Evolutionary conservation across 2,888 invertebrate genomes (phyloP).

Genomic region (Dichetophora obliterata): DNA sequence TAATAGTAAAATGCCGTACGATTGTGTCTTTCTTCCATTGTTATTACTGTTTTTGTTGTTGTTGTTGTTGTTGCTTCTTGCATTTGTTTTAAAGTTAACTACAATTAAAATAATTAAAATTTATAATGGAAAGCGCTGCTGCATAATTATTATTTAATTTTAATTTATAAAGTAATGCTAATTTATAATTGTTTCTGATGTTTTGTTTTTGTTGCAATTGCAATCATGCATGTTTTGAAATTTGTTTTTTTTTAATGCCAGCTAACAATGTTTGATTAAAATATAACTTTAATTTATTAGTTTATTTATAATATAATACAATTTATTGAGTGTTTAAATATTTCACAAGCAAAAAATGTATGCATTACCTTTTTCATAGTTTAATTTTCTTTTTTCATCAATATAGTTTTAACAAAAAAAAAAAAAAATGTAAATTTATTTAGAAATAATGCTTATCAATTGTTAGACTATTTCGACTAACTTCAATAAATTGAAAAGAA

Average conservation of each 20-base stretch:
- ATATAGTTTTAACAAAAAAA: background rate
- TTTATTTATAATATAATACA: constrained; percentile 30
- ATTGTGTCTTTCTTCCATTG: constrained; percentile 17
- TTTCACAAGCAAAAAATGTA: background rate
- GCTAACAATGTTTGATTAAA: constrained; percentile 6
- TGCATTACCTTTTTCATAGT: background rate
- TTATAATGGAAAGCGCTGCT: constrained; percentile 18
- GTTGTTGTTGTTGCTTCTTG: constrained; percentile 22
- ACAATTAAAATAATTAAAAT: background rate
- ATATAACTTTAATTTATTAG: background rate
- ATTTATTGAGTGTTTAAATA: constrained; percentile 7
- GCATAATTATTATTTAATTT: too few relatives aligned
- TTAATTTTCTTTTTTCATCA: background rate
- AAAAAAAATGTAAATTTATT: background rate
- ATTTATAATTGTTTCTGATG: background rate
- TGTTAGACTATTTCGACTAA: background rate
- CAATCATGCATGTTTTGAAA: background rate
- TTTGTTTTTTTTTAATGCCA: background rate
- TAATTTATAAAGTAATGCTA: too few relatives aligned
- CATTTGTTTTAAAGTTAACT: constrained; percentile 11
- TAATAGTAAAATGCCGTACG: background rate
- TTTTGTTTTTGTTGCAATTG: background rate
- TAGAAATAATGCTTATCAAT: background rate
- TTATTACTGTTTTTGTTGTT: background rate
- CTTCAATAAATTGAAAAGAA: background rate